Evolutionary conservation across 92 coral and sea anemone genomes (phyloP), one percentile per base, ranked within the genome.

Genomic region (Paragorgia papillata): DNA sequence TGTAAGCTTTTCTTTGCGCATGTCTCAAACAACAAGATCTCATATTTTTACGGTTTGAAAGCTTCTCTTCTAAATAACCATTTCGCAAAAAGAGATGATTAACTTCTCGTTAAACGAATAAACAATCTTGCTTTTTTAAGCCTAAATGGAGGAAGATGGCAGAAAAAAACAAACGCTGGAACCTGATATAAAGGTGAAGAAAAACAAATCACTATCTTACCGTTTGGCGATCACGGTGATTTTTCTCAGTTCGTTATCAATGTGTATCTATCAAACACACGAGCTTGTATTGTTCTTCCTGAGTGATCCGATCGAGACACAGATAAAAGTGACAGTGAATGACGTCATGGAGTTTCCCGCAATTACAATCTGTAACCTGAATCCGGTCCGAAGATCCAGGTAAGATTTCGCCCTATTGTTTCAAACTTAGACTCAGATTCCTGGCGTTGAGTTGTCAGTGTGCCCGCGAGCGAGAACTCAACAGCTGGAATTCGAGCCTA

Each of bases 271-370:
- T 22, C 78, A 71, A 35, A 71, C 78, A 32, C 54, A 71, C 26
- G 17, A 17, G 27, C 15, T 71, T 29, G 35, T 71, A 31, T 49
- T 71, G 17, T 48, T 71, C n/a, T 71, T 53, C 64, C 30, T 71
- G 41, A 71, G 78, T 54, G 64, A 71, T 22, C 78, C 78, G 46
- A 71, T 71, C 54, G 78, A 53, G 54, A 71, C 78, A 20, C 78
- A 71, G n/a, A 71, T 71, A 6, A 71, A 71, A 13, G 32, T 71
- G 32, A 20, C 22, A 9, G 41, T 71, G 63, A 34, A 55, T 27
- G 78, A 71, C 20, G 49, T 58, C 20, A 71, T 71, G 50, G 41
- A 71, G 51, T 73, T 82, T 44, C 86, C 86, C 18, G 86, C 86
- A 2, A 63, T 82, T 39, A 82, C 86, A 19, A 64, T 82, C 22